Conservation (phyloP, 2,888 invertebrate species). For the Dermolepida albohirtum region DNA sequence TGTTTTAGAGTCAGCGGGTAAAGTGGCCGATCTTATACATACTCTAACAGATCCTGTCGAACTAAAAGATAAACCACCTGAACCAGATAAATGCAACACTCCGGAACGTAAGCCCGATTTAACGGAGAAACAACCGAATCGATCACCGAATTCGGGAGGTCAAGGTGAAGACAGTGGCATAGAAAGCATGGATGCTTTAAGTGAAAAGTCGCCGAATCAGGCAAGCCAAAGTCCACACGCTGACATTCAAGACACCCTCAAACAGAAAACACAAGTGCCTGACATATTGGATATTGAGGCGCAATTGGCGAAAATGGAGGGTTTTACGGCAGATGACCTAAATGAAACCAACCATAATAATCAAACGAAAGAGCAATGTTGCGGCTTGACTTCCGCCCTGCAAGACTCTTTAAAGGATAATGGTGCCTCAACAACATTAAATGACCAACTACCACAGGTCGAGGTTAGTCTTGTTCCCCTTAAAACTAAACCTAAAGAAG, state of each 20-base stretch:
- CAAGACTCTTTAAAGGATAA: conserved; percentile 58
- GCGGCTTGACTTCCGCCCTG: conserved; percentile 59
- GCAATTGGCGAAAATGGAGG: conserved; percentile 77
- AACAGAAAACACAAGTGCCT: conserved; percentile 65
- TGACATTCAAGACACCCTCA: conserved; percentile 55
- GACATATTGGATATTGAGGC: conserved; percentile 76
- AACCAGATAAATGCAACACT: conserved; percentile 62
- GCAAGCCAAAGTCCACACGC: conserved; percentile 79
- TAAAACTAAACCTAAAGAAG: conserved; percentile 49
- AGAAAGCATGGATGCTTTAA: conserved; percentile 93
- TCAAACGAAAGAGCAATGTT: conserved; percentile 60
- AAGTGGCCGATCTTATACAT: conserved; percentile 53
- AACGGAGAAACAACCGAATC: conserved; percentile 54
- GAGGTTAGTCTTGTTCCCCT: conserved; percentile 59
- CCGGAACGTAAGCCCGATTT: conserved; percentile 57
- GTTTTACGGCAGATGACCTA: conserved; percentile 59
- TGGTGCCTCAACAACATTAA: conserved; percentile 41
- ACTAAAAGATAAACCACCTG: conserved; percentile 60
- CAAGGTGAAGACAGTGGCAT: conserved; percentile 87
- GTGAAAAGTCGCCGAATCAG: conserved; percentile 83
- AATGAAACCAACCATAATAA: conserved; percentile 50
- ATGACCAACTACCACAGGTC: conserved; percentile 50
- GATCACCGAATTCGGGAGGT: conserved; percentile 63
- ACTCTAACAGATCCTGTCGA: conserved; percentile 52
- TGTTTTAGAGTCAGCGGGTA: conserved; percentile 48